phyloP scores from a whole-genome alignment of 2,888 invertebrate species.

The Chydorus sphaericus region DNA sequence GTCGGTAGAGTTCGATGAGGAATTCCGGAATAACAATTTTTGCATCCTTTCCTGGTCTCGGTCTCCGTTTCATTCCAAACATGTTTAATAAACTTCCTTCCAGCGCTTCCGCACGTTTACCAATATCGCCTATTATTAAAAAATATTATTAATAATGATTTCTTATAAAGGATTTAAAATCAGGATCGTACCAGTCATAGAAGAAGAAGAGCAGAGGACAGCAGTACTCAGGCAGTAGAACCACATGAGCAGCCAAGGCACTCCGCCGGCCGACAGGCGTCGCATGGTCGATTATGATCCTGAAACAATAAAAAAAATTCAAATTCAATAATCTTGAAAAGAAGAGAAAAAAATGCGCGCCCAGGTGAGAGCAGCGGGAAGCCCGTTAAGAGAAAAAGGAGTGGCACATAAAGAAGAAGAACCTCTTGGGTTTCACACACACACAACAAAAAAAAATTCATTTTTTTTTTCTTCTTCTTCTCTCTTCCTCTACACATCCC shows the following conservation, averaged over 20 bases:
- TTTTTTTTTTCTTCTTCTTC: neutral
- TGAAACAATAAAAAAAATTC: neutral
- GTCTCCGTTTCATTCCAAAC: constrained; percentile 43
- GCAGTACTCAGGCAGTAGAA: constrained; percentile 5
- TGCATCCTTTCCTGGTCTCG: constrained; percentile 27
- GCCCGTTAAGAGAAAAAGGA: neutral
- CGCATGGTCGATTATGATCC: constrained; percentile 17
- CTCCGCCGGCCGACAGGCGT: constrained; percentile 15
- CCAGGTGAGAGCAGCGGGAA: constrained; percentile 5
- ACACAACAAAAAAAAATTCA: neutral
- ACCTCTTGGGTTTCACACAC: neutral
- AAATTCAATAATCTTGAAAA: neutral
- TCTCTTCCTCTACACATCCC: neutral
- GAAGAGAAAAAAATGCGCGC: neutral
- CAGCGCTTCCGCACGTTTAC: constrained; percentile 7
- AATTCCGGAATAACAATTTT: constrained; percentile 53
- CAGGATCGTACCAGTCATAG: neutral
- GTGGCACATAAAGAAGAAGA: neutral
- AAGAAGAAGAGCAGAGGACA: constrained; percentile 1
- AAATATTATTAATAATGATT: neutral
- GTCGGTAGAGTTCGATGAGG: constrained; percentile 60
- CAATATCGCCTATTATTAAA: neutral
- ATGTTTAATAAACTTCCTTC: constrained; percentile 37
- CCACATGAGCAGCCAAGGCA: constrained; percentile 15
- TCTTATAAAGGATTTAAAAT: neutral